These are phyloP conservation scores for Danio kyathit DNA, from an alignment of 2,797 vertebrate genomes.

Conservation along the genomic window DNA sequence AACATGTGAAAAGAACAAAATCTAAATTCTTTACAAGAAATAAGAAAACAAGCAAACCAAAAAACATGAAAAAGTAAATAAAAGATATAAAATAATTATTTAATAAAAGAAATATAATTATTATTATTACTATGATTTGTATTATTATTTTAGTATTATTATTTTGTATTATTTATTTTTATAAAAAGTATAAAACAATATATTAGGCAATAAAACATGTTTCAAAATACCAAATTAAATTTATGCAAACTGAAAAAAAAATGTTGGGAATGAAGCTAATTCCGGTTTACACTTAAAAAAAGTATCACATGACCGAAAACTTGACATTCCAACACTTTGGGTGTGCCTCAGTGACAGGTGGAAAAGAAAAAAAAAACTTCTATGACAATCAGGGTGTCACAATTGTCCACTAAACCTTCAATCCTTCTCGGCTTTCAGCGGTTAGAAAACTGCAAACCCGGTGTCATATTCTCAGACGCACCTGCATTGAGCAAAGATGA, in stretches of 20 bases:
- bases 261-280: slow-evolving; percentile 45
- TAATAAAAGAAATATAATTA: too few species aligned
- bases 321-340: slow-evolving; percentile 58
- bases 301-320: slow-evolving; percentile 55
- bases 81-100: too few species aligned
- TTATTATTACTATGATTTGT: too few species aligned
- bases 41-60: not conserved
- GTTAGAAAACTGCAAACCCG: slow-evolving; percentile 13
- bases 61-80: too few species aligned
- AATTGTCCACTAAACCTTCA: slow-evolving; percentile 12
- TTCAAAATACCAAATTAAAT: too few species aligned
- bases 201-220: not conserved
- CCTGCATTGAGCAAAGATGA: not conserved
- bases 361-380: not conserved
- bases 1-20: not conserved
- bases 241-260: slow-evolving; percentile 6
- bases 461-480: slow-evolving; percentile 13
- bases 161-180: too few species aligned
- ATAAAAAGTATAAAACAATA: not conserved
- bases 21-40: not conserved
- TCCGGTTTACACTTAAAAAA: slow-evolving; percentile 62
- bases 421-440: slow-evolving; percentile 3
- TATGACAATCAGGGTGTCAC: not conserved
- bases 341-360: slow-evolving; percentile 51
- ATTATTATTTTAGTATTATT: too few species aligned